Evolutionary conservation across 2,797 vertebrate species (phyloP).

Genomic region (Scyliorhinus canicula): DNA sequence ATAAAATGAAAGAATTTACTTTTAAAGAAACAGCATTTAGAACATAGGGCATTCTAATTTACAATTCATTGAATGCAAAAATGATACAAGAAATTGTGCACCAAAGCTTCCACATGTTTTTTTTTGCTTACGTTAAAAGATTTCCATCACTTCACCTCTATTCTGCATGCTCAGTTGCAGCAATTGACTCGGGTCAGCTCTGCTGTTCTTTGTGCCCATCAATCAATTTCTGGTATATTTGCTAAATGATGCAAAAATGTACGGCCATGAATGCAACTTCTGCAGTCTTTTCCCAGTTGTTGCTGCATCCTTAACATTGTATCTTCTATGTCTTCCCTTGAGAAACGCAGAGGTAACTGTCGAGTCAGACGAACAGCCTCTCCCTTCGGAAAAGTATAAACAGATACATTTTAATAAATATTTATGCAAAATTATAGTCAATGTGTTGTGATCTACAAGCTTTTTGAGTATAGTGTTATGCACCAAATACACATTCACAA

Average conservation of each 20-base stretch:
- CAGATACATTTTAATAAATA: slow-evolving; percentile 14
- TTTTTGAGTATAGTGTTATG: not conserved
- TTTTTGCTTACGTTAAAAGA: not conserved
- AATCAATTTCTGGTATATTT: slow-evolving; percentile 64
- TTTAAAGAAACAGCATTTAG: not conserved
- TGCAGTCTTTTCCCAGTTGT: slow-evolving; percentile 65
- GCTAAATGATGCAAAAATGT: slow-evolving; percentile 78
- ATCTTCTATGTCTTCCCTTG: slow-evolving; percentile 75
- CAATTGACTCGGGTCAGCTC: not conserved
- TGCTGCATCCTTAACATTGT: slow-evolving; percentile 69
- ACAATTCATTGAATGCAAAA: not conserved
- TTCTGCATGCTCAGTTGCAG: not conserved
- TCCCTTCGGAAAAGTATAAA: slow-evolving; percentile 60
- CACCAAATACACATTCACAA: not conserved
- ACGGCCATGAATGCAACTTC: slow-evolving; percentile 78
- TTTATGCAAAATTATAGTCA: slow-evolving; percentile 19
- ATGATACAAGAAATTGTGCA: too few species aligned
- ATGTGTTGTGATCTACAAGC: not conserved
- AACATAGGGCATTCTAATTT: not conserved
- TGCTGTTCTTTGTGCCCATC: slow-evolving; percentile 47
- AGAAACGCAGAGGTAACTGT: slow-evolving; percentile 72
- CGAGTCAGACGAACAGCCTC: slow-evolving; percentile 85
- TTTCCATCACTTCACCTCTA: not conserved
- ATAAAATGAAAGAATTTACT: not conserved
- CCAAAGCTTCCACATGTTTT: not conserved